Percentiles rank a stretch among this genome's conserved stretches.
Evolutionary conservation across 92 coral and sea anemone species (phyloP).

Genomic region (Anthopleura xanthogrammica): DNA sequence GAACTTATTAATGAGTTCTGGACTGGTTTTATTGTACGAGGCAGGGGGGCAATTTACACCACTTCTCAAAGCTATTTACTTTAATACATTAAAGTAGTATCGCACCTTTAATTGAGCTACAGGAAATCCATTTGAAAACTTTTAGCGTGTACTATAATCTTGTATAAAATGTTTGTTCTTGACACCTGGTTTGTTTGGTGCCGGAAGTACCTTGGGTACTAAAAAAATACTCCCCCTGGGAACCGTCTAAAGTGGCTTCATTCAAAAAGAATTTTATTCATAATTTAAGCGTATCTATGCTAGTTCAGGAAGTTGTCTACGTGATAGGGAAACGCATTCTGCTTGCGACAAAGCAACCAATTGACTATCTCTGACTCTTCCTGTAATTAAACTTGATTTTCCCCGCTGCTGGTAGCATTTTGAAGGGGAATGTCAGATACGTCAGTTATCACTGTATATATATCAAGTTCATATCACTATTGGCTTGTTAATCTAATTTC

Average conservation of each 20-base stretch:
- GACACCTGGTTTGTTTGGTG: not conserved
- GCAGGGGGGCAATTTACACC: not conserved
- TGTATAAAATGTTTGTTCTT: not conserved
- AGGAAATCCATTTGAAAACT: not conserved
- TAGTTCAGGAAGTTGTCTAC: conserved; percentile 2
- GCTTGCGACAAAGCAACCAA: not conserved
- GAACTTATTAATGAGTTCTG: not conserved
- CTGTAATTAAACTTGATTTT: not conserved
- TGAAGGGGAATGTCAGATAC: no score
- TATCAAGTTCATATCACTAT: no score
- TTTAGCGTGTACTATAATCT: not conserved
- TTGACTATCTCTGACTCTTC: not conserved
- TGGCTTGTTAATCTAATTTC: no score
- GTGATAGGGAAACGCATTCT: not conserved
- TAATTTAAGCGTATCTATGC: not conserved
- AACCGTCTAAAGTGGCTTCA: not conserved
- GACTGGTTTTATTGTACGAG: not conserved
- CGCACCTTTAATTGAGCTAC: not conserved
- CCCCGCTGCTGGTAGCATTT: not conserved
- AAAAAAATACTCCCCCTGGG: not conserved
- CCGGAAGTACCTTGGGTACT: not conserved
- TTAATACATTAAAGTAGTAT: not conserved
- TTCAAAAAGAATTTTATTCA: not conserved
- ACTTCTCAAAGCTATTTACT: not conserved
- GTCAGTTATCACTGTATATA: no score